A percentile compares a stretch with the other conserved stretches of the same genome.
Conservation (phyloP, 2,888 invertebrate genomes). For the Galerucella calmariensis region DNA sequence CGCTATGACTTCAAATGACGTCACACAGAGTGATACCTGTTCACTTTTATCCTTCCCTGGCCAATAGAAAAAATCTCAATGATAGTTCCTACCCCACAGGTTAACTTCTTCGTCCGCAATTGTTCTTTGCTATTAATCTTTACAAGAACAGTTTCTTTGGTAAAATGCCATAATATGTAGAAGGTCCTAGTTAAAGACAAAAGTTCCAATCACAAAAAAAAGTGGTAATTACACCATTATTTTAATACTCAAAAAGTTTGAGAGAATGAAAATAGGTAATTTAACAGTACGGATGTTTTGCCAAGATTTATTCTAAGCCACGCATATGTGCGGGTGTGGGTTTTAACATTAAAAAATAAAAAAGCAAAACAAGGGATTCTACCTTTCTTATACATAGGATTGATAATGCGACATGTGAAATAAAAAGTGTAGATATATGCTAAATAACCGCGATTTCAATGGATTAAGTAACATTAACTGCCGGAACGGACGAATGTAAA, state of each 20-base stretch:
- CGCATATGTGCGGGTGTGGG: too few relatives aligned
- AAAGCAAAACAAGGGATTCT: too few relatives aligned
- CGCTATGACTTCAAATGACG: constrained; percentile 7
- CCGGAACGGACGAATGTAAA: too few relatives aligned
- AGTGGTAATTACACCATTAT: neutral
- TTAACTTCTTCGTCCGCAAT: constrained; percentile 15
- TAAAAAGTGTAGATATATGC: too few relatives aligned
- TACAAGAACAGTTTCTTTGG: constrained; percentile 11
- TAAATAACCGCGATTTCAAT: too few relatives aligned
- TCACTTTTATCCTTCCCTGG: constrained; percentile 22
- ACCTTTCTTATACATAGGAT: too few relatives aligned
- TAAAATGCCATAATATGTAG: neutral
- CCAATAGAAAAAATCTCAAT: constrained; percentile 27
- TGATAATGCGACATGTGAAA: too few relatives aligned
- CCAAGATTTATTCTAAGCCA: too few relatives aligned
- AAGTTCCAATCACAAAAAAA: neutral
- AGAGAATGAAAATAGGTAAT: too few relatives aligned
- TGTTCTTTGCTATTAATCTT: constrained; percentile 17
- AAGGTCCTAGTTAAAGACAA: neutral
- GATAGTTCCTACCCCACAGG: constrained; percentile 11
- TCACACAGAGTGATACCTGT: constrained; percentile 26
- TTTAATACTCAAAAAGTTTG: neutral
- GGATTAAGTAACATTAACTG: too few relatives aligned
- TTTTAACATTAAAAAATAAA: too few relatives aligned
- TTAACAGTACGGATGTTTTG: too few relatives aligned